phyloP scores from a whole-genome alignment of 1,140 invertebrate species.

The Drosophila sturtevanti region DNA sequence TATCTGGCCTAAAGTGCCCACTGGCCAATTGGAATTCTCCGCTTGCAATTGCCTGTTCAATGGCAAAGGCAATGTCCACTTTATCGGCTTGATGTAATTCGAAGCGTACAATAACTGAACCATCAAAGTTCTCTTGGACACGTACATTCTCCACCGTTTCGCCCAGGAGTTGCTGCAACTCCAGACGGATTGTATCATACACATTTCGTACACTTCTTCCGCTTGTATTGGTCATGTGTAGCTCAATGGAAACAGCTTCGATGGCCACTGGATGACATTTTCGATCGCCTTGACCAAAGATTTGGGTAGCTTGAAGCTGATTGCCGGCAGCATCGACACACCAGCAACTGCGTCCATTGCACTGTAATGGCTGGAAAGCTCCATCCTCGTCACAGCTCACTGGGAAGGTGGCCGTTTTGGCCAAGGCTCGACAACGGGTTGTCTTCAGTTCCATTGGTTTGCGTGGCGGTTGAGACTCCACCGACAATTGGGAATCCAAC shows the following conservation, averaged over 20 bases:
- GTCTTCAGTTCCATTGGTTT: conserved; percentile 71
- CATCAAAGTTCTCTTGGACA: conserved; percentile 81
- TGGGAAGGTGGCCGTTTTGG: conserved; percentile 84
- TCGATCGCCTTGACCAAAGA: conserved; percentile 85
- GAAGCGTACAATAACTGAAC: conserved; percentile 68
- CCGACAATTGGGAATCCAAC: conserved; percentile 62
- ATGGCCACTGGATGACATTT: conserved; percentile 69
- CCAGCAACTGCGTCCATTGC: conserved; percentile 89
- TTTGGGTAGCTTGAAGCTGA: conserved; percentile 86
- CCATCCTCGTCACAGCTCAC: conserved; percentile 87
- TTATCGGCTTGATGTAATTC: conserved; percentile 77
- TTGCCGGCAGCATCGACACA: conserved; percentile 94
- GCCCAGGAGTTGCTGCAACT: conserved; percentile 72
- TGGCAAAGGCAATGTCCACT: conserved; percentile 79
- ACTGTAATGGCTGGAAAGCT: conserved; percentile 89
- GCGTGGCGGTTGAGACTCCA: conserved; percentile 39
- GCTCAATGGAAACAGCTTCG: conserved; percentile 74
- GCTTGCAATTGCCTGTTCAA: conserved; percentile 67
- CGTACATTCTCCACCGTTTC: conserved; percentile 75
- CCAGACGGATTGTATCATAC: conserved; percentile 70
- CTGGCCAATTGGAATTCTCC: conserved; percentile 60
- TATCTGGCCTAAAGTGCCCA: conserved; percentile 69
- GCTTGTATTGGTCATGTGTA: conserved; percentile 69
- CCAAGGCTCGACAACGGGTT: conserved; percentile 87
- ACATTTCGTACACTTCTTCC: conserved; percentile 59